A percentile compares a stretch with the other conserved stretches of the same genome.
Conservation (phyloP, 37 sponge, comb jelly and placozoan species). For the Halisarca cf. caerulea region DNA sequence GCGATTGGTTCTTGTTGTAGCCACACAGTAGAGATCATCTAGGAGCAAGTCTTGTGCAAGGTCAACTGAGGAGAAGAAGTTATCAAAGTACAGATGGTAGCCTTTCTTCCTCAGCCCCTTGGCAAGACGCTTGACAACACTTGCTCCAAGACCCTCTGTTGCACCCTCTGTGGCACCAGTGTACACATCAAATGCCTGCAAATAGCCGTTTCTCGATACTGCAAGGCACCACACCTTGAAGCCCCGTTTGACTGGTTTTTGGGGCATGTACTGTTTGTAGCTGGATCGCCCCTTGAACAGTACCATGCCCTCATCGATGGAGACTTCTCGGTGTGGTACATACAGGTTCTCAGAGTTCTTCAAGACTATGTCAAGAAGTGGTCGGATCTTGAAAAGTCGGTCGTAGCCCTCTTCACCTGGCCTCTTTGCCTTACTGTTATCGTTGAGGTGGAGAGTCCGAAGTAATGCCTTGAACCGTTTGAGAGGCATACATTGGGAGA, state of each 20-base stretch:
- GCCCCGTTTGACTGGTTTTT: slow-evolving; percentile 48
- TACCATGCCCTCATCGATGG: slow-evolving; percentile 59
- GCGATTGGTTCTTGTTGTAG: not conserved
- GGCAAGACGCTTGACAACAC: too few relatives aligned
- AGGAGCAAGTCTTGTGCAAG: too few relatives aligned
- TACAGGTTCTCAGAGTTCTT: slow-evolving; percentile 22
- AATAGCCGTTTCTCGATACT: slow-evolving; percentile 26
- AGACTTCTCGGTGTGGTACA: slow-evolving; percentile 22
- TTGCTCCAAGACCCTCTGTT: not conserved
- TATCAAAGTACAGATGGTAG: too few relatives aligned
- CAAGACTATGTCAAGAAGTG: not conserved
- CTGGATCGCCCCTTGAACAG: slow-evolving; percentile 23
- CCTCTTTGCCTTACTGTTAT: too few relatives aligned
- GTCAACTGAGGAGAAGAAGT: too few relatives aligned
- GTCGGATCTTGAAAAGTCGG: slow-evolving; percentile 34
- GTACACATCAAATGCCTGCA: not conserved
- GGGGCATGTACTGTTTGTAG: slow-evolving; percentile 49
- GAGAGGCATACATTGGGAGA: slow-evolving; percentile 1
- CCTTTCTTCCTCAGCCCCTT: too few relatives aligned
- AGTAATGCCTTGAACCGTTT: slow-evolving; percentile 17
- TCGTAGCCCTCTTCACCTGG: slow-evolving; percentile 45
- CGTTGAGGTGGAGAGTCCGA: too few relatives aligned
- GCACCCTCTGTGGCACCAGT: not conserved
- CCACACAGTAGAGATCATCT: not conserved
- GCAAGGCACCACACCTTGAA: too few relatives aligned